Evolutionary conservation across 2,113 vertebrate species (phyloP), one percentile per base, ranked within the genome.

Genomic region (Echinops telfairi): DNA sequence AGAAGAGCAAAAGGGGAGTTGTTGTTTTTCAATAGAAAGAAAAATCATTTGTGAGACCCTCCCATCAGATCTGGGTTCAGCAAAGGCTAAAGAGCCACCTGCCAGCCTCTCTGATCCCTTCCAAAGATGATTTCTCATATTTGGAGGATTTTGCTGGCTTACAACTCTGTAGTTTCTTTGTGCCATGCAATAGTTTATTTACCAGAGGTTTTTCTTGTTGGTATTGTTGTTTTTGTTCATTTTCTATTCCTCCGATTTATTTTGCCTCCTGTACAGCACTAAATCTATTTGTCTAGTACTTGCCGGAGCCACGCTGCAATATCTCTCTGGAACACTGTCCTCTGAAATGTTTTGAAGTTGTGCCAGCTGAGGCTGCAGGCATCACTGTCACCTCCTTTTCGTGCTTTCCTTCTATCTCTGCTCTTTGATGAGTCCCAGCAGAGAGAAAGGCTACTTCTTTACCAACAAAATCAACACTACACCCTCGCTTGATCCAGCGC

Each of bases 241-340:
- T 87, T 93, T 94, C 87, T 91, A 27, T 66, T 60, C 78, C 64
- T 89, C 73, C n/a, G 53, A 77, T 89, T 95, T 90, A 82, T 58
- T 79, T 87, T 53, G 7, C 91, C 87, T 95, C 77, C 89, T 9
- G 19, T 8, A 53, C 27, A 40, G 78, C 92, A 27, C 78, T 71
- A 76, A 92, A 40, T 89, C 96, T 95, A 83, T 94, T 96, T 96
- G 93, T 84, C 86, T 1, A 77, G 94, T 94, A 78, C 91, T 94
- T 95, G 82, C 89, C 47, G 57, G 73, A 82, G 91, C 57, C 19
- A 2, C 68, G 1, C 38, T 33, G 75, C 81, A 77, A 40, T 93
- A 81, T 95, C 89, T 95, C 96, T 60, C 88, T 86, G 84, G 89
- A 96, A 96, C 78, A 77, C 82, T 86, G 68, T 84, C 89, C 91